Conservation (phyloP, 1,140 invertebrate genomes). For the Archivesica marissinica region DNA sequence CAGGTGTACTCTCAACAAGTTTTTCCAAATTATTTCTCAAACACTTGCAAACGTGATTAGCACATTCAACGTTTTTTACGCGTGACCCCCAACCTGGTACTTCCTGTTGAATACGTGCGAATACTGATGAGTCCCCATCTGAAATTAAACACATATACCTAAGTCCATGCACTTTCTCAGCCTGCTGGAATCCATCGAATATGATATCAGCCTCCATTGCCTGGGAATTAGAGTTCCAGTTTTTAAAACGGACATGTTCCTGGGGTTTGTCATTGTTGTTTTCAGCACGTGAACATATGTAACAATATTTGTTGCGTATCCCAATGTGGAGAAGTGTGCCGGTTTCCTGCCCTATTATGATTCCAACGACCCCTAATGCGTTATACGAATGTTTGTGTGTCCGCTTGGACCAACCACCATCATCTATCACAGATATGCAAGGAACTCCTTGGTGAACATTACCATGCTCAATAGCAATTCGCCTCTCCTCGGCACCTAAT, state of each 20-base stretch:
- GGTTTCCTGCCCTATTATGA: constrained; percentile 80
- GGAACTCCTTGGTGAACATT: constrained; percentile 42
- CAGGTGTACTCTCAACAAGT: constrained; percentile 32
- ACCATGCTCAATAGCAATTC: not conserved
- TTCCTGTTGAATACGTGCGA: constrained; percentile 61
- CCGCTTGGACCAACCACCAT: constrained; percentile 61
- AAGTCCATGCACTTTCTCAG: constrained; percentile 75
- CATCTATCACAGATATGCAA: constrained; percentile 48
- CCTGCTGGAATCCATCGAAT: not conserved
- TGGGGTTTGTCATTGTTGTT: constrained; percentile 60
- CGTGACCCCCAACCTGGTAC: constrained; percentile 64
- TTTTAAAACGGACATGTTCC: constrained; percentile 76
- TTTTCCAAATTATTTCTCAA: constrained; percentile 72
- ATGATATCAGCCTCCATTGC: too few species aligned
- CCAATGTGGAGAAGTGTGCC: constrained; percentile 81
- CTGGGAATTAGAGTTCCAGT: not conserved
- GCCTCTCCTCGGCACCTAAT: not conserved
- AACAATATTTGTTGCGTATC: constrained; percentile 82
- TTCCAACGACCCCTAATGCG: constrained; percentile 65
- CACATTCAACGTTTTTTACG: constrained; percentile 77
- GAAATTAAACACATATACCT: constrained; percentile 71
- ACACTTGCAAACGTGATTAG: constrained; percentile 79
- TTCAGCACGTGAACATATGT: constrained; percentile 68
- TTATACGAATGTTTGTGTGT: constrained; percentile 57
- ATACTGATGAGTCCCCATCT: not conserved